phyloP scores from a whole-genome alignment of 2,797 vertebrate species.

The Columba guinea region DNA sequence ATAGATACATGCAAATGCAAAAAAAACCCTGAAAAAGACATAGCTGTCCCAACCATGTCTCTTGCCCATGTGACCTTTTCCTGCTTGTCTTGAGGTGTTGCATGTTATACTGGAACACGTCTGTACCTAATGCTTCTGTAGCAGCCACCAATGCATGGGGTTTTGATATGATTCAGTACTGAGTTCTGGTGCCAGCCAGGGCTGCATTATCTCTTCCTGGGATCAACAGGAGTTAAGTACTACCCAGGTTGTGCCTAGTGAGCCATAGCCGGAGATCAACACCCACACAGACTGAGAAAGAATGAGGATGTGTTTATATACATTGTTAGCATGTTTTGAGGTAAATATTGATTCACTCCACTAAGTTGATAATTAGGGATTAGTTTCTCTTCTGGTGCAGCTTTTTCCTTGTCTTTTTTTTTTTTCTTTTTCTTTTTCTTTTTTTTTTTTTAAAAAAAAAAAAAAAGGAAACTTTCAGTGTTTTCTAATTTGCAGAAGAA shows the following conservation, averaged over 20 bases:
- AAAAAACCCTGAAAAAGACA: background rate
- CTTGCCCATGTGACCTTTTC: fast-evolving
- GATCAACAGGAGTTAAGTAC: background rate
- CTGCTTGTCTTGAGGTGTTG: background rate
- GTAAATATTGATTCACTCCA: constrained; percentile 42
- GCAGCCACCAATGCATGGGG: background rate
- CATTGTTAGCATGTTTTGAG: constrained; percentile 22
- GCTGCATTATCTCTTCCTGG: background rate
- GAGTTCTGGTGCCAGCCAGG: background rate
- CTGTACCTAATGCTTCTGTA: background rate
- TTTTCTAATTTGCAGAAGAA: constrained; percentile 2
- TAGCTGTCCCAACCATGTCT: background rate
- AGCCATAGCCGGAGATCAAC: background rate
- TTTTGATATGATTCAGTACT: background rate
- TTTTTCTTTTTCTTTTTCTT: background rate
- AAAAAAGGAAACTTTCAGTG: background rate
- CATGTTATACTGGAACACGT: background rate
- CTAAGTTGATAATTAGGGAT: constrained; percentile 13
- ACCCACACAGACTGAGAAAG: background rate
- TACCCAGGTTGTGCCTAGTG: background rate
- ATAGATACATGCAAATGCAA: background rate
- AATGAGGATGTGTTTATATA: constrained; percentile 30
- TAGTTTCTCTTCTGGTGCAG: background rate
- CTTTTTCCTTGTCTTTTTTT: background rate
- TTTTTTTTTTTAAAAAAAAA: background rate